Evolutionary conservation across 2,888 invertebrate genomes (phyloP).

Genomic region (Drosophila testacea): DNA sequence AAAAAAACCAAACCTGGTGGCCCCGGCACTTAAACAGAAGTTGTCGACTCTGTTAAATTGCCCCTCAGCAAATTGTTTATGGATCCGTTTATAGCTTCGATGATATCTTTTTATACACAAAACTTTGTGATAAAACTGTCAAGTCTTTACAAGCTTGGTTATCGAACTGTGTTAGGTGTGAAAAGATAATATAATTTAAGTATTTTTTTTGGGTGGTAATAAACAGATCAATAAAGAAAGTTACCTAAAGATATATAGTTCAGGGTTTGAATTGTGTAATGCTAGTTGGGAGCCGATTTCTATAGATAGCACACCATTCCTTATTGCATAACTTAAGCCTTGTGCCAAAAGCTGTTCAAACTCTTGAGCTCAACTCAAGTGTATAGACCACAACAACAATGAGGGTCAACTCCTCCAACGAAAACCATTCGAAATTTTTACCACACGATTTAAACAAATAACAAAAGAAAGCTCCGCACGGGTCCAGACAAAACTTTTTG

Average conservation of each 20-base stretch:
- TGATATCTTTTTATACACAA: slow-evolving; percentile 37
- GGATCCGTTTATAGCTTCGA: slow-evolving; percentile 36
- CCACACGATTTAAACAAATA: slow-evolving; percentile 64
- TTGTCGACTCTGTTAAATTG: slow-evolving; percentile 36
- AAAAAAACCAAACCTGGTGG: slow-evolving; percentile 14
- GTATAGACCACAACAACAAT: slow-evolving; percentile 47
- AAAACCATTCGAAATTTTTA: slow-evolving; percentile 45
- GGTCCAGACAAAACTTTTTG: slow-evolving; percentile 63
- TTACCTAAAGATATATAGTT: not conserved
- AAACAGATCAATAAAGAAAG: not conserved
- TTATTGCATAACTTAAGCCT: slow-evolving; percentile 61
- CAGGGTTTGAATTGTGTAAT: slow-evolving; percentile 8
- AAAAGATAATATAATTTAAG: slow-evolving; percentile 9
- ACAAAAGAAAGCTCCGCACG: slow-evolving; percentile 77
- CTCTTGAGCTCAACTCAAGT: slow-evolving; percentile 50
- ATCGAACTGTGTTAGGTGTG: slow-evolving; percentile 31
- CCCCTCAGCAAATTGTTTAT: slow-evolving; percentile 53
- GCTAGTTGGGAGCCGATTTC: slow-evolving; percentile 3
- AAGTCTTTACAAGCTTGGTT: not conserved
- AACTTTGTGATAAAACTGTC: slow-evolving; percentile 40
- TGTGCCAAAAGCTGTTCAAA: slow-evolving; percentile 58
- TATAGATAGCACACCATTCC: slow-evolving; percentile 36
- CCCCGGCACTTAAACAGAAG: slow-evolving; percentile 59
- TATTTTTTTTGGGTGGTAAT: slow-evolving; percentile 8
- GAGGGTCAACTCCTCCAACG: slow-evolving; percentile 55